Evolutionary conservation across 2,888 invertebrate genomes (phyloP).

Genomic region (Ophion ventricosus): DNA sequence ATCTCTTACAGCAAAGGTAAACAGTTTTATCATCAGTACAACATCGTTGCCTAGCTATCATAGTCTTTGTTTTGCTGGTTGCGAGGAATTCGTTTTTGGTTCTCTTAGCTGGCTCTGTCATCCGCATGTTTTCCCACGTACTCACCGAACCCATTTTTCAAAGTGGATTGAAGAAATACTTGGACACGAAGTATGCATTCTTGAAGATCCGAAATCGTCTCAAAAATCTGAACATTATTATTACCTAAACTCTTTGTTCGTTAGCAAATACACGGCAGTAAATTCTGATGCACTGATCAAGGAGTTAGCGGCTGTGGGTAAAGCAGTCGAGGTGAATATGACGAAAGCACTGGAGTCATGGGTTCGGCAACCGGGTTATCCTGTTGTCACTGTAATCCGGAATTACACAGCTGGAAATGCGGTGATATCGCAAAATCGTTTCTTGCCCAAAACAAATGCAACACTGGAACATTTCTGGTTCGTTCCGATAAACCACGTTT

Average conservation of each 20-base stretch:
- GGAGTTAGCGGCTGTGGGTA: constrained; percentile 9
- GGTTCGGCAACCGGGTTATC: constrained; percentile 88
- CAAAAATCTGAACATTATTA: constrained; percentile 78
- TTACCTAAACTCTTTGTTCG: constrained; percentile 10
- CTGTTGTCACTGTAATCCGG: constrained; percentile 86
- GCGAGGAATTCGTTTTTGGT: constrained; percentile 7
- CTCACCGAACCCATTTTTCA: constrained; percentile 83
- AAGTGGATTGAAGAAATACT: constrained; percentile 78
- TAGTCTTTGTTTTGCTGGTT: background rate
- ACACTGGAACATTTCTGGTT: constrained; percentile 69
- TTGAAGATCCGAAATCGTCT: constrained; percentile 76
- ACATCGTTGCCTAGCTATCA: background rate
- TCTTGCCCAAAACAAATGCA: constrained; percentile 48
- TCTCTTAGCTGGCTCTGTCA: constrained; percentile 83
- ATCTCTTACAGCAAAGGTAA: constrained; percentile 87
- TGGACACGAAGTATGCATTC: constrained; percentile 72
- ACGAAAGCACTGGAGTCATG: constrained; percentile 84
- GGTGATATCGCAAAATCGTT: constrained; percentile 83
- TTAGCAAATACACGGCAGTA: constrained; percentile 76
- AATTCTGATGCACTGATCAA: constrained; percentile 84
- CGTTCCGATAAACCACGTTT: constrained; percentile 78
- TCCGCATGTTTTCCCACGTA: constrained; percentile 85
- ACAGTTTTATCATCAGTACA: background rate
- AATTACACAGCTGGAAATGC: constrained; percentile 83
- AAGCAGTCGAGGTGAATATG: constrained; percentile 73